Conservation (phyloP, 2,797 vertebrate genomes). For the Gorsachius magnificus region DNA sequence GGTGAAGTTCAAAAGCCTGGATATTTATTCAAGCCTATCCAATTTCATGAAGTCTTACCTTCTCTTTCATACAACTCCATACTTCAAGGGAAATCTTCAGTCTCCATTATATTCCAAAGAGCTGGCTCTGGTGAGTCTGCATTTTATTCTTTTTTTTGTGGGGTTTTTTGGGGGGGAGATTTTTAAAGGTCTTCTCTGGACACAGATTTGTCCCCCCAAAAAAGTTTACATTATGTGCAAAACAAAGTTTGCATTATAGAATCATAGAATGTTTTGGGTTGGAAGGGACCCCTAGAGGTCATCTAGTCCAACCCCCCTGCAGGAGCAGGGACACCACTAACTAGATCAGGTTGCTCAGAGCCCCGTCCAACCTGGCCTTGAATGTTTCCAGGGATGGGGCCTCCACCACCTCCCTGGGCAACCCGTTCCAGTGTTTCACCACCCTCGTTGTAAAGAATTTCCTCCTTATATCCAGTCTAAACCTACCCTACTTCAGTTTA, state of each 20-base stretch:
- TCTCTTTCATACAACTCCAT: neutral
- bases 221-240: neutral
- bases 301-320: too few species aligned
- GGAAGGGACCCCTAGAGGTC: too few species aligned
- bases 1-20: neutral
- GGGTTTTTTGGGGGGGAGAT: rapidly evolving
- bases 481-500: too few species aligned
- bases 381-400: too few species aligned
- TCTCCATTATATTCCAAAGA: neutral
- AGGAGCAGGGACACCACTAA: too few species aligned
- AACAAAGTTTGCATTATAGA: neutral
- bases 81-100: neutral
- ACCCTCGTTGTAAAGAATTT: too few species aligned
- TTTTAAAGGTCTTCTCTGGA: neutral
- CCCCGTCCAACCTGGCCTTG: too few species aligned
- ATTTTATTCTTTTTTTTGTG: neutral
- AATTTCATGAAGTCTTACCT: neutral
- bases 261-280: too few species aligned
- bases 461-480: too few species aligned
- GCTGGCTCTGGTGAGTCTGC: neutral
- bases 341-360: too few species aligned
- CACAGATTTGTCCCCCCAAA: neutral
- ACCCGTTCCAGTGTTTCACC: too few species aligned
- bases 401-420: too few species aligned
- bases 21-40: neutral